Base-by-base conservation (phyloP, 2,797 vertebrate species). In the Acipenser ruthenus region DNA sequence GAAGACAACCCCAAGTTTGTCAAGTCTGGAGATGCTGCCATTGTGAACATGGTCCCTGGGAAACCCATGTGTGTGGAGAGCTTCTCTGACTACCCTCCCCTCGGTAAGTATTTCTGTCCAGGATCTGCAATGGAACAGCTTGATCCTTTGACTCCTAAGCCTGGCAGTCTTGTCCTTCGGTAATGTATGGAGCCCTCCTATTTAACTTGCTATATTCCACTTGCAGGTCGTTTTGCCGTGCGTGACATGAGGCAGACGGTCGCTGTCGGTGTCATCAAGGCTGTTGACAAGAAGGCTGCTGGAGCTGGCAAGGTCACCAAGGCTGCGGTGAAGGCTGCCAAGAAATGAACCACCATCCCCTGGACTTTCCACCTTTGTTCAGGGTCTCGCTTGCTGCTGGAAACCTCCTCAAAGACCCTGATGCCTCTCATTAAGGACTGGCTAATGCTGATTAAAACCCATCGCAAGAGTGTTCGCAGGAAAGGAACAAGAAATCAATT, bases 401-500 rank as follows among this genome's bases (percentile, higher is more conserved):
- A 10, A 62, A 48, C 8, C 6, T 13, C 3, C 6, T 37, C 23
- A 1, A 1, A 78, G 71, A 84, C 75, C 74, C 82, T 82, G 72
- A 81, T 81, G 79, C 84, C 77, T 73, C 77, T 89, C 71, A 81
- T 88, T 77, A 90, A 89, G 79, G 87, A 90, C 87, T 91, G 88
- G 88, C 81, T 90, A 72, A 88, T 85, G 86, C 83, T 87, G 73
- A 89, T 89, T 68, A 88, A 88, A 84, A 86, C 85, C 75, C 89
- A 91, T 73, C 86, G 89, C 62, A 91, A 91, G 80, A 90, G 84
- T 80, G 89, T 90, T 74, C 80, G 88, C 73, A 88, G 88, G 88
- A 90, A 91, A 91, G 80, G 80, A 64, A 86, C 23, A 37, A 37
- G 2, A 37, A 4, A 37, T 37, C 23, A 37, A 37, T 37, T 37